Conservation (phyloP, 2,797 vertebrate genomes). For the Parotocinclus haroldoi region DNA sequence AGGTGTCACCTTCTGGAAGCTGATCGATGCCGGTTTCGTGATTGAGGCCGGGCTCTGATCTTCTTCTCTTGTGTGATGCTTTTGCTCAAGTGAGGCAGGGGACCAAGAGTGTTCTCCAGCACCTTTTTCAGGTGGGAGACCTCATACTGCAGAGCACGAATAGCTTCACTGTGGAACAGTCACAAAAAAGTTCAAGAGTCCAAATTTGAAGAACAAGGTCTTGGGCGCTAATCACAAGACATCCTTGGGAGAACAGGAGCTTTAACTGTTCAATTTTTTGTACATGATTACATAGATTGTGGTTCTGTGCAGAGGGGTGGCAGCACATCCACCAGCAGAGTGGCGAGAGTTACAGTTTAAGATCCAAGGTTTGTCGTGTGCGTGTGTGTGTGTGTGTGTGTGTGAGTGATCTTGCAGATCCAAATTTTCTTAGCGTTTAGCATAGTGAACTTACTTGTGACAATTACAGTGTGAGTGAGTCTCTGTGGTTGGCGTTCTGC, state of each 20-base stretch:
- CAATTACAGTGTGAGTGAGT: slow-evolving; percentile 60
- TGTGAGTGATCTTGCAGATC: too few species aligned
- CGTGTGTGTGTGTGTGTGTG: too few species aligned
- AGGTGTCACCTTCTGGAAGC: slow-evolving; percentile 53
- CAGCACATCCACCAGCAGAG: too few species aligned
- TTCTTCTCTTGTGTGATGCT: slow-evolving; percentile 54
- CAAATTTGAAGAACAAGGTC: too few species aligned
- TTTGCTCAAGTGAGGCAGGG: slow-evolving; percentile 63
- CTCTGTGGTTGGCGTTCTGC: slow-evolving; percentile 42
- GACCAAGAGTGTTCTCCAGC: slow-evolving; percentile 65
- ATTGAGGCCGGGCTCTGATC: slow-evolving; percentile 49
- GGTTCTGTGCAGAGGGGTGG: too few species aligned
- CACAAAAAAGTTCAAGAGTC: neutral
- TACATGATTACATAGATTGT: too few species aligned
- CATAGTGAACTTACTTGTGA: slow-evolving; percentile 59
- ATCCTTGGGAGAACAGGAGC: too few species aligned
- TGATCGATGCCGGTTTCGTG: slow-evolving; percentile 42
- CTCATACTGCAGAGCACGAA: slow-evolving; percentile 69
- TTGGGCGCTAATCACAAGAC: too few species aligned
- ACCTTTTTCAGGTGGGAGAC: slow-evolving; percentile 68
- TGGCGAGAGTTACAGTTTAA: too few species aligned
- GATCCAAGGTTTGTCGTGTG: too few species aligned
- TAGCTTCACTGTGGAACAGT: slow-evolving; percentile 59
- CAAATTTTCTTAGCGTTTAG: neutral
- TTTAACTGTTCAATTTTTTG: too few species aligned